phyloP scores from a whole-genome alignment of 1,140 invertebrate species.

The Arctopsyche grandis region DNA sequence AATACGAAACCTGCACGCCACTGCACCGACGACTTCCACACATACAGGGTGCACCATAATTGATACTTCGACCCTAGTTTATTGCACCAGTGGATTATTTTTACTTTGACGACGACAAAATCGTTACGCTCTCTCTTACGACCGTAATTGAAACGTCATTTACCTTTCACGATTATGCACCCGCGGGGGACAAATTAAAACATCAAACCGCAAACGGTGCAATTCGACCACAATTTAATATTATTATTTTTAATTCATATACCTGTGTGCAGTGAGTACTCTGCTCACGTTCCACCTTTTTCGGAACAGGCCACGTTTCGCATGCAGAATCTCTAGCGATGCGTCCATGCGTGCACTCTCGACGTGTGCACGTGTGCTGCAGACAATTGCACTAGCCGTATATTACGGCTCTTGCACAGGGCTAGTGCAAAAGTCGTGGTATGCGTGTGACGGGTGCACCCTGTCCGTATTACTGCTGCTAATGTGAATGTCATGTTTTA shows the following conservation, averaged over 20 bases:
- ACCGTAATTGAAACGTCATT: constrained; percentile 37
- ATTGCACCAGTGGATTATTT: constrained; percentile 13
- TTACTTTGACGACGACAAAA: constrained; percentile 32
- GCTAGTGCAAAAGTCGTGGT: no score
- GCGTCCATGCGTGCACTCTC: not conserved
- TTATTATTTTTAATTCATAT: no score
- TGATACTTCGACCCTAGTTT: constrained; percentile 34
- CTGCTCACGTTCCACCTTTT: not conserved
- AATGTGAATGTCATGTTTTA: no score
- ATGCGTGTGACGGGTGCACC: no score
- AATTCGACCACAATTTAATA: not conserved
- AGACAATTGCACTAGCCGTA: not conserved
- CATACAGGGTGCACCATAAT: constrained; percentile 28
- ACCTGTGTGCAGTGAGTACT: no score
- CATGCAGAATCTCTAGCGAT: not conserved
- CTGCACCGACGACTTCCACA: not conserved
- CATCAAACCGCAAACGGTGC: not conserved
- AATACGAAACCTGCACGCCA: not conserved
- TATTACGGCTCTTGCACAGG: no score
- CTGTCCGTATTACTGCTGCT: no score
- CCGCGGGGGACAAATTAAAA: not conserved
- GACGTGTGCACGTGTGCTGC: not conserved
- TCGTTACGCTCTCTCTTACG: constrained; percentile 12
- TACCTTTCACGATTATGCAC: not conserved
- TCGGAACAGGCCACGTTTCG: not conserved